Conservation (phyloP, 2,888 invertebrate species). For the Phytoseiulus persimilis region DNA sequence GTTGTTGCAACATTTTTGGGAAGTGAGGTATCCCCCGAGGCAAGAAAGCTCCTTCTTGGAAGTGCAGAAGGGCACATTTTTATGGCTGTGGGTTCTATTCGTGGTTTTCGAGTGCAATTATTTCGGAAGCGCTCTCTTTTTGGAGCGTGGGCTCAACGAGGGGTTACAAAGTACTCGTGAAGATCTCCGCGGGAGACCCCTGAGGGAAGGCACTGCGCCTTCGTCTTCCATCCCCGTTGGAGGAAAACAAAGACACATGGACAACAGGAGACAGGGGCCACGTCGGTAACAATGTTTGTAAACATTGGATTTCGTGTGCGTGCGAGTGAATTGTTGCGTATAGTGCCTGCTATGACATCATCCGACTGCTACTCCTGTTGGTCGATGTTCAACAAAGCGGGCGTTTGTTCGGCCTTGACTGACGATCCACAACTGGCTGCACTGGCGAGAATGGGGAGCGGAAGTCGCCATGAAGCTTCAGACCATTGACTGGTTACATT, state of each 20-base stretch:
- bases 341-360: not conserved
- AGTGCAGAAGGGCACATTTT: no score
- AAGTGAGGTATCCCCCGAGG: no score
- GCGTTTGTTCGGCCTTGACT: not conserved
- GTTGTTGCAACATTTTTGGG: no score
- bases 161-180: no score
- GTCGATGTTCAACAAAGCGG: not conserved
- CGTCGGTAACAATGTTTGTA: not conserved
- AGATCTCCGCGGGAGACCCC: no score
- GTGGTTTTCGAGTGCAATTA: no score
- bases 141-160: no score
- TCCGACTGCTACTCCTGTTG: not conserved
- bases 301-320: not conserved
- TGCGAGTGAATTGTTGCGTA: not conserved
- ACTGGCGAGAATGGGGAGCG: not conserved
- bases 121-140: no score
- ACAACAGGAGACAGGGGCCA: not conserved
- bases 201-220: no score
- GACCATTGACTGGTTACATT: not conserved
- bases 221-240: no score
- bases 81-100: no score
- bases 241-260: not conserved
- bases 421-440: not conserved
- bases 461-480: not conserved
- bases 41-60: no score